phyloP scores from a whole-genome alignment of 2,888 invertebrate genomes.

The Eustalomyia histrio region DNA sequence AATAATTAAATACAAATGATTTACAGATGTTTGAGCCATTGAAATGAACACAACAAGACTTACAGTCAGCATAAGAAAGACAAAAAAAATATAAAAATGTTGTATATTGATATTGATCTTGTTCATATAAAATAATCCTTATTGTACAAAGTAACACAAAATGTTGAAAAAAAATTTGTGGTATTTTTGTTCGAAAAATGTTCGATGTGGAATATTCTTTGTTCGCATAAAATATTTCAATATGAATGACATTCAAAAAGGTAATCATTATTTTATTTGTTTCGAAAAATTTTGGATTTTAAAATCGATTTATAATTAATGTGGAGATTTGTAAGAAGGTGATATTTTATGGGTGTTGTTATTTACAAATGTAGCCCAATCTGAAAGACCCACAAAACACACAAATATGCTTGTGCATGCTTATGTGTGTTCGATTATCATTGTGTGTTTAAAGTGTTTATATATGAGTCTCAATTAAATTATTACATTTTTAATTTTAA shows the following conservation, averaged over 20 bases:
- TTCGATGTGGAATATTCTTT: conserved; percentile 41
- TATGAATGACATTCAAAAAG: conserved; percentile 1
- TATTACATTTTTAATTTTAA: conserved; percentile 65
- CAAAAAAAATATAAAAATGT: conserved; percentile 30
- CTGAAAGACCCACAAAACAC: background rate
- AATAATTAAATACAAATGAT: conserved; percentile 66
- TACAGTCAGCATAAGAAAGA: background rate
- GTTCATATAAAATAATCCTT: conserved; percentile 60
- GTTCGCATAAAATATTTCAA: conserved; percentile 40
- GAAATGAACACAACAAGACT: conserved; percentile 13
- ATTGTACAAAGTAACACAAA: conserved; percentile 43
- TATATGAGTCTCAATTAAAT: conserved; percentile 67
- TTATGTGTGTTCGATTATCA: background rate
- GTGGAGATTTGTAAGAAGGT: conserved; percentile 54
- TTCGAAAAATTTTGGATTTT: conserved; percentile 18
- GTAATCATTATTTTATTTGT: conserved; percentile 8
- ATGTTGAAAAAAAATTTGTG: background rate
- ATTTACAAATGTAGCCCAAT: conserved; percentile 36
- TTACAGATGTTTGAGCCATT: conserved; percentile 62
- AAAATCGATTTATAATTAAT: conserved; percentile 63
- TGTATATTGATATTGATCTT: conserved; percentile 62
- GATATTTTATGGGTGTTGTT: conserved; percentile 59
- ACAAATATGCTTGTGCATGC: background rate
- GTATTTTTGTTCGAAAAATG: background rate
- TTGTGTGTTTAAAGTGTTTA: conserved; percentile 35